These are phyloP conservation scores for Drosophila navojoa DNA, from an alignment of 1,140 invertebrate genomes.

Conservation along the genomic window DNA sequence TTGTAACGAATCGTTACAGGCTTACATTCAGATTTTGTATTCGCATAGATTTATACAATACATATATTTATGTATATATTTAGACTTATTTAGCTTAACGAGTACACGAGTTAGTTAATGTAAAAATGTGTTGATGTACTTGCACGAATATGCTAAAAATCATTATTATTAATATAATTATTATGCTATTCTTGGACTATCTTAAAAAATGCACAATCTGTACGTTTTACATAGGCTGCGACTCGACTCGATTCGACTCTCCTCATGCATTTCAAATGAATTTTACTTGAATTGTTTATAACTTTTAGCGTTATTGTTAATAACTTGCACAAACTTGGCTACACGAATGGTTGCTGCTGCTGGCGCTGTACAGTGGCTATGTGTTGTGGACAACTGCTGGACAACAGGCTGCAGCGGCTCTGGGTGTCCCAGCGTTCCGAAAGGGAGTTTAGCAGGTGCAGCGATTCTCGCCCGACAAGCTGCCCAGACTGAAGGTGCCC, in stretches of 20 bases:
- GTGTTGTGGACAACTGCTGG: conserved; percentile 61
- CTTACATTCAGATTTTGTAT: conserved; percentile 30
- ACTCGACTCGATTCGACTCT: conserved; percentile 1
- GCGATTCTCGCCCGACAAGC: conserved; percentile 77
- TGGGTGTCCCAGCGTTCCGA: conserved; percentile 23
- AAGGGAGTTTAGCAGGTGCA: conserved; percentile 76
- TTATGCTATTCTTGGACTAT: conserved; percentile 77
- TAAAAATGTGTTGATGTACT: conserved; percentile 68
- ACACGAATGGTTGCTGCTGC: conserved; percentile 19
- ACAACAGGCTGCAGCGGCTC: conserved; percentile 39
- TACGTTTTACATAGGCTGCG: conserved; percentile 46
- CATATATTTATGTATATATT: conserved; percentile 31
- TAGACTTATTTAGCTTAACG: conserved; percentile 59
- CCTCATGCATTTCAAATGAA: conserved; percentile 44
- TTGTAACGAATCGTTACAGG: conserved; percentile 38
- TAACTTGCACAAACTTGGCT: conserved; percentile 48
- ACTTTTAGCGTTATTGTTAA: conserved; percentile 27
- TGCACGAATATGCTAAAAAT: conserved; percentile 71
- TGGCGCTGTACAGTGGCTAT: conserved; percentile 31
- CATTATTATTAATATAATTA: conserved; percentile 37
- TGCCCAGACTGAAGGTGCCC: conserved; percentile 81
- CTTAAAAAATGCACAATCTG: conserved; percentile 79
- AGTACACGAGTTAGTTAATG: conserved; percentile 60
- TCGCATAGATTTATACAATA: conserved; percentile 35
- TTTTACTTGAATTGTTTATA: conserved; percentile 15